Conservation (phyloP, 2,888 invertebrate species). For the Argynnis bischoffii region DNA sequence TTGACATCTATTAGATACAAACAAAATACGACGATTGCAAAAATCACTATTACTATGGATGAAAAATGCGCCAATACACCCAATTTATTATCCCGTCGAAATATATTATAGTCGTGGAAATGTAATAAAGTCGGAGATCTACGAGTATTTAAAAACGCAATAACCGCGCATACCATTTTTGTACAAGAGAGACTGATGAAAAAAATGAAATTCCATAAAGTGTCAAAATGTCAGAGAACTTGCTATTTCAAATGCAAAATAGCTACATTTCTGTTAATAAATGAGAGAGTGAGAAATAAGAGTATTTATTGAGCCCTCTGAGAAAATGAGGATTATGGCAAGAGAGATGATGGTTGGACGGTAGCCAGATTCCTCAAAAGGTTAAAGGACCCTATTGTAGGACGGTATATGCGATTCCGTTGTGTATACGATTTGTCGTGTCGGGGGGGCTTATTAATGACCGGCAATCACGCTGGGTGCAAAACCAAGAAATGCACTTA, state of each 20-base stretch:
- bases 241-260: neutral
- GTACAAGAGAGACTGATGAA: neutral
- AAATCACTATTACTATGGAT: neutral
- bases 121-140: neutral
- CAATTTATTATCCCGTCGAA: constrained; percentile 5
- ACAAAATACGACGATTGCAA: neutral
- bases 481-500: too few relatives aligned
- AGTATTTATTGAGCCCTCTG: too few relatives aligned
- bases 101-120: constrained; percentile 1
- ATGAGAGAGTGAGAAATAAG: too few relatives aligned
- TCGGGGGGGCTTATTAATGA: too few relatives aligned
- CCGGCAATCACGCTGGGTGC: too few relatives aligned
- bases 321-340: too few relatives aligned
- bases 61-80: neutral
- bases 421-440: too few relatives aligned
- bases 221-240: neutral
- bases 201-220: neutral
- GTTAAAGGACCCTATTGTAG: too few relatives aligned
- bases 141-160: neutral
- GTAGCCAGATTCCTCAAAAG: too few relatives aligned
- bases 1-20: neutral
- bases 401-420: too few relatives aligned
- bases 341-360: too few relatives aligned
- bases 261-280: too few relatives aligned
- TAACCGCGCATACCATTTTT: neutral